A percentile compares a stretch with the other conserved stretches of the same genome.
Conservation (phyloP, 1,140 invertebrate species). For the Phenacoccus solenopsis region DNA sequence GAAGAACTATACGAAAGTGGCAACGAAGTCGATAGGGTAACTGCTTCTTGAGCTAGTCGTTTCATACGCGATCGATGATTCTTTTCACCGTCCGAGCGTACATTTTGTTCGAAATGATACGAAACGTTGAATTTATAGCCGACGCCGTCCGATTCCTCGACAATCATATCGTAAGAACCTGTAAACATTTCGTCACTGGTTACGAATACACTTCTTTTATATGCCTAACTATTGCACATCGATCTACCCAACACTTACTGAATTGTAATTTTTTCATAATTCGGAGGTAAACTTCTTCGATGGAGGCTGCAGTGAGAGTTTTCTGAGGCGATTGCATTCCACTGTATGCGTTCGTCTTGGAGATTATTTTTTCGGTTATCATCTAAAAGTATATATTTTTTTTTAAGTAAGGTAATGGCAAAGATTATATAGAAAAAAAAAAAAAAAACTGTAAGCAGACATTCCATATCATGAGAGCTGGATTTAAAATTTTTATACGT, state of each 20-base stretch:
- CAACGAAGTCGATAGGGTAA: slow-evolving; percentile 84
- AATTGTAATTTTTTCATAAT: slow-evolving; percentile 82
- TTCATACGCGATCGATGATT: slow-evolving; percentile 76
- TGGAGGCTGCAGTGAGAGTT: slow-evolving; percentile 37
- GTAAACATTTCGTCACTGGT: no score
- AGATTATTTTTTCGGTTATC: slow-evolving; percentile 42
- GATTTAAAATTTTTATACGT: no score
- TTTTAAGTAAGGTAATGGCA: no score
- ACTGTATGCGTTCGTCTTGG: slow-evolving; percentile 34
- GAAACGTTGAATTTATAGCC: slow-evolving; percentile 72
- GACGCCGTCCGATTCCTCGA: slow-evolving; percentile 49
- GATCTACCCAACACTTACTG: slow-evolving; percentile 40
- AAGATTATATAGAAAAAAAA: no score
- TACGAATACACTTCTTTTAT: background rate
- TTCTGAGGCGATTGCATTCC: slow-evolving; percentile 34
- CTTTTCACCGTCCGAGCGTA: slow-evolving; percentile 70
- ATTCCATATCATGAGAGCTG: no score
- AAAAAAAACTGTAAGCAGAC: no score
- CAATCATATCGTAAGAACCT: slow-evolving; percentile 87
- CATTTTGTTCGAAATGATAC: slow-evolving; percentile 83
- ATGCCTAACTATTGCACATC: background rate
- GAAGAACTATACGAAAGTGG: slow-evolving; percentile 87
- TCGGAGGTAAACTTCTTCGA: slow-evolving; percentile 64
- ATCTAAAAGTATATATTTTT: no score
- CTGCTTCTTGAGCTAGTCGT: slow-evolving; percentile 86